These are phyloP conservation scores for Crax fasciolata DNA, from an alignment of 2,797 vertebrate species.

Conservation along the genomic window DNA sequence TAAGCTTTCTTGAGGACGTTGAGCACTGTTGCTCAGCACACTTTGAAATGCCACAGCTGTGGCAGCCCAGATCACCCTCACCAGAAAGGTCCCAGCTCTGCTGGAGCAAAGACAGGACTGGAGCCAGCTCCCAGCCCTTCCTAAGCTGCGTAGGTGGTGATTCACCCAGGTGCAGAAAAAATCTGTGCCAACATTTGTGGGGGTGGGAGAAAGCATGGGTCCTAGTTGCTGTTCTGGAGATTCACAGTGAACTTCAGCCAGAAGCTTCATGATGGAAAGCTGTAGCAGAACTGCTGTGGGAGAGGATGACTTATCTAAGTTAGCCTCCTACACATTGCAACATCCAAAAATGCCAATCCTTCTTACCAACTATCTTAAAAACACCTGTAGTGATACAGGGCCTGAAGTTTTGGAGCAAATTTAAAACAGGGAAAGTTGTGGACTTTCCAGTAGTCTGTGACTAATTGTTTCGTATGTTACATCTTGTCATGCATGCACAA, in stretches of 20 bases:
- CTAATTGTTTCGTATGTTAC: background rate
- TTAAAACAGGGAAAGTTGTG: background rate
- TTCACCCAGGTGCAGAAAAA: background rate
- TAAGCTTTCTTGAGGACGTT: background rate
- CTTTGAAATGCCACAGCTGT: rapidly evolving
- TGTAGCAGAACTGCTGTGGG: background rate
- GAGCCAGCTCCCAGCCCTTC: background rate
- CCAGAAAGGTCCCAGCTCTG: background rate
- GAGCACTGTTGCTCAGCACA: background rate
- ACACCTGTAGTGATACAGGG: background rate
- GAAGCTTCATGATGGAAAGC: background rate
- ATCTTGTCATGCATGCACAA: background rate
- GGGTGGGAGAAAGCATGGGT: rapidly evolving
- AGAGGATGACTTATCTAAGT: background rate
- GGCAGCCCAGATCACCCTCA: background rate
- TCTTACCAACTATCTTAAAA: background rate
- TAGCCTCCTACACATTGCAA: rapidly evolving
- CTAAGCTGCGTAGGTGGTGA: background rate
- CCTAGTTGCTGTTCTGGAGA: rapidly evolving
- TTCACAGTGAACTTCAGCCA: background rate
- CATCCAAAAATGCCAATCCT: background rate
- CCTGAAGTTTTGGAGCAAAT: background rate
- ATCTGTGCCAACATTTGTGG: background rate
- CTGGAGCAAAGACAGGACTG: background rate
- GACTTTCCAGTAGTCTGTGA: background rate